Percentiles rank a stretch among this genome's conserved stretches.
These are phyloP conservation scores for Timandra comae DNA, from an alignment of 2,888 invertebrate species.

Conservation along the genomic window DNA sequence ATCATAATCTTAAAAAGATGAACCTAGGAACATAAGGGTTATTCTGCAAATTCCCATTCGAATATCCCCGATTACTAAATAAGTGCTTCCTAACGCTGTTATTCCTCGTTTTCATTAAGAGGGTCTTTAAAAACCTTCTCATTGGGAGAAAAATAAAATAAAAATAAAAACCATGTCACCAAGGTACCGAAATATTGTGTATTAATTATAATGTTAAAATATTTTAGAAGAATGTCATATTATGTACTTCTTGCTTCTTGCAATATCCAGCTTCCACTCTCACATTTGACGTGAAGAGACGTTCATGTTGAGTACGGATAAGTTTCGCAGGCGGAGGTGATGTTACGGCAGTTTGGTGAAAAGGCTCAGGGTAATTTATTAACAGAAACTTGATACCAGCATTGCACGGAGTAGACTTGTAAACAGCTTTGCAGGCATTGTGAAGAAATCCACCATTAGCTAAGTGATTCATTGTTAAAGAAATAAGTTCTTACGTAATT, in stretches of 20 bases:
- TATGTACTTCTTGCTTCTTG: constrained; percentile 17
- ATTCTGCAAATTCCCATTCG: too few species aligned
- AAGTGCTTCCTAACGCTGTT: too few species aligned
- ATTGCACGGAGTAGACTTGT: constrained; percentile 47
- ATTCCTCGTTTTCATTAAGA: too few species aligned
- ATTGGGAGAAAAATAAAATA: too few species aligned
- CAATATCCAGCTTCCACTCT: constrained; percentile 28
- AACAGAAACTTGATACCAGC: constrained; percentile 28
- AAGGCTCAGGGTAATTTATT: constrained; percentile 18
- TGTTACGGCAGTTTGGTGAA: background rate
- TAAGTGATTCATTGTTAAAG: constrained; percentile 44
- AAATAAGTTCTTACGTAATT: too few species aligned
- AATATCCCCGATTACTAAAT: too few species aligned
- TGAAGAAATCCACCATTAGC: constrained; percentile 44
- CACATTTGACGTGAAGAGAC: constrained; percentile 32
- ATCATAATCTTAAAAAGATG: too few species aligned
- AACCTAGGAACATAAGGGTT: too few species aligned
- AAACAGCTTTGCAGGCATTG: constrained; percentile 36
- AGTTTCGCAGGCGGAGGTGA: constrained; percentile 18
- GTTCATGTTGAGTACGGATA: constrained; percentile 19
- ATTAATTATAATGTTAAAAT: too few species aligned
- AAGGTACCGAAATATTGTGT: too few species aligned
- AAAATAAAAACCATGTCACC: too few species aligned
- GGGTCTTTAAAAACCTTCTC: too few species aligned
- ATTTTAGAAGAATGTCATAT: constrained; percentile 12